These are phyloP conservation scores for Apantesis nais DNA, from an alignment of 2,888 invertebrate genomes.

Conservation along the genomic window DNA sequence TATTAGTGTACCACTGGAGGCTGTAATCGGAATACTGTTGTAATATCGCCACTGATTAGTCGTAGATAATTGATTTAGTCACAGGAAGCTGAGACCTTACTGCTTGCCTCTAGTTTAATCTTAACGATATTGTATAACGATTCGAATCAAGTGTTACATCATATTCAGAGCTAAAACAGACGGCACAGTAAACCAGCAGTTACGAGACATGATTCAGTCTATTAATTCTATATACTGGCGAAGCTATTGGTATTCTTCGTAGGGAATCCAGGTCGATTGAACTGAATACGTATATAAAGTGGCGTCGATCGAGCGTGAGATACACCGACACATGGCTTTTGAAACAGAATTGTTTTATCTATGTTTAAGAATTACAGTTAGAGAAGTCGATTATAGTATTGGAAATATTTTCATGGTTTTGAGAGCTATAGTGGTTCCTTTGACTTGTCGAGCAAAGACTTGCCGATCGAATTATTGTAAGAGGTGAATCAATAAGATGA, in stretches of 20 bases:
- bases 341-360: slow-evolving; percentile 59
- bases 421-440: slow-evolving; percentile 44
- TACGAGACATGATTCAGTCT: slow-evolving; percentile 48
- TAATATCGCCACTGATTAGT: slow-evolving; percentile 30
- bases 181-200: slow-evolving; percentile 35
- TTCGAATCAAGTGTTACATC: slow-evolving; percentile 3
- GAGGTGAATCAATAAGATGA: slow-evolving; percentile 34
- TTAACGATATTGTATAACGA: slow-evolving; percentile 1
- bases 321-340: slow-evolving; percentile 55
- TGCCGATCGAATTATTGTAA: slow-evolving; percentile 21
- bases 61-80: slow-evolving; percentile 25
- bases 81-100: slow-evolving; percentile 23
- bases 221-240: slow-evolving; percentile 52
- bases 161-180: slow-evolving; percentile 20
- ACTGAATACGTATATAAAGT: slow-evolving; percentile 56
- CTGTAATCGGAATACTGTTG: slow-evolving; percentile 34
- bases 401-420: slow-evolving; percentile 36
- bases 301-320: slow-evolving; percentile 59
- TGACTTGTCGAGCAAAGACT: slow-evolving; percentile 37
- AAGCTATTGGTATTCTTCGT: slow-evolving; percentile 64
- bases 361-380: slow-evolving; percentile 56
- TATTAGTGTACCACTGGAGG: slow-evolving; percentile 27
- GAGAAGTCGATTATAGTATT: slow-evolving; percentile 50
- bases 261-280: slow-evolving; percentile 65
- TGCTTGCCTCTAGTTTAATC: background rate